Evolutionary conservation across 2,797 vertebrate species (phyloP).

Genomic region (Poecilia gillii): DNA sequence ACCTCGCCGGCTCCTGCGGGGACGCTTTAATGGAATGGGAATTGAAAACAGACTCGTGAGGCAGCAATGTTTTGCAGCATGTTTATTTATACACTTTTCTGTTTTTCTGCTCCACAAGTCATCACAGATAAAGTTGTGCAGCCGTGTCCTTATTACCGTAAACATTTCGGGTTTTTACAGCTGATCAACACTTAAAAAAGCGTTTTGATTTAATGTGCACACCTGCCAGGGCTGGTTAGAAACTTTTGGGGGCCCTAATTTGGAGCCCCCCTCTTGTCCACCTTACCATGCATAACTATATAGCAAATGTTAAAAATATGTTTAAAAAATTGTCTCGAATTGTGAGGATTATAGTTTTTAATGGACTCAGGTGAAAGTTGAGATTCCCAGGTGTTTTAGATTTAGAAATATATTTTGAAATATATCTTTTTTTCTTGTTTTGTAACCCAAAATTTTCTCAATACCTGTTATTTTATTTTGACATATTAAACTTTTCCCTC

Average conservation of each 20-base stretch:
- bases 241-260: background rate
- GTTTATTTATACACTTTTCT: conserved; percentile 70
- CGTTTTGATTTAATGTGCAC: background rate
- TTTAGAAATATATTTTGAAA: background rate
- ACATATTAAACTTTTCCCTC: background rate
- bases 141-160: conserved; percentile 1
- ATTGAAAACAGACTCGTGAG: conserved; percentile 71
- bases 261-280: background rate
- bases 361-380: no score
- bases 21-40: conserved; percentile 77
- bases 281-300: background rate
- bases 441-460: background rate
- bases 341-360: background rate
- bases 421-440: no score
- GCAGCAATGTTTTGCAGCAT: conserved; percentile 60
- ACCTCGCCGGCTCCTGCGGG: conserved; percentile 79
- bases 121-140: conserved; percentile 37
- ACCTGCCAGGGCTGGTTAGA: conserved; percentile 1
- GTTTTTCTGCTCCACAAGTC: conserved; percentile 9
- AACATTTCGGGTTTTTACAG: background rate
- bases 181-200: background rate
- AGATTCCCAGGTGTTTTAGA: no score
- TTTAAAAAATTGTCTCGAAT: no score
- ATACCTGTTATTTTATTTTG: background rate
- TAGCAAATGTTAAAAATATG: background rate